These are phyloP conservation scores for Gerris buenoi DNA, from an alignment of 1,140 invertebrate species.

Conservation along the genomic window DNA sequence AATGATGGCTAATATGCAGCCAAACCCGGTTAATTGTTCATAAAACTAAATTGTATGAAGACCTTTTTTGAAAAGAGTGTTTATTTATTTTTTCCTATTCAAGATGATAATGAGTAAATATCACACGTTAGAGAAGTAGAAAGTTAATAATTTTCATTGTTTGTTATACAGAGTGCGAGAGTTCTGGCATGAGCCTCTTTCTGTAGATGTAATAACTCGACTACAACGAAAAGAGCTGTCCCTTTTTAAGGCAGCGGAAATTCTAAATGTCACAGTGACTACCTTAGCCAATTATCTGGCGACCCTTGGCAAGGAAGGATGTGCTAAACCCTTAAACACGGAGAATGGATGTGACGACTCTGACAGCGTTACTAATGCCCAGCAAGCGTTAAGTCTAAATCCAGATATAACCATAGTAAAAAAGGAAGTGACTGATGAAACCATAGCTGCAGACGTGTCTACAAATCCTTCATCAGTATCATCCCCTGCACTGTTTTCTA, in stretches of 20 bases:
- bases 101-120: too few species aligned
- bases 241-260: constrained; percentile 50
- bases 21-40: too few species aligned
- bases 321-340: constrained; percentile 6
- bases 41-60: too few species aligned
- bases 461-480: not conserved
- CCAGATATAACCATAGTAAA: constrained; percentile 46
- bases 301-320: constrained; percentile 33
- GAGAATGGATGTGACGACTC: constrained; percentile 33
- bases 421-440: constrained; percentile 30
- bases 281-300: constrained; percentile 53
- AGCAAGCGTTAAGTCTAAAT: constrained; percentile 38
- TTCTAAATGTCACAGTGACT: constrained; percentile 53
- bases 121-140: too few species aligned
- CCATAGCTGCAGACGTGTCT: not conserved
- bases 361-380: constrained; percentile 29
- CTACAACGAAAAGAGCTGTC: constrained; percentile 53
- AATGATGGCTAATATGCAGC: too few species aligned
- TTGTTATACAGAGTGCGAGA: constrained; percentile 48
- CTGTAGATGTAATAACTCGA: constrained; percentile 49
- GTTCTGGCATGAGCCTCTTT: constrained; percentile 58
- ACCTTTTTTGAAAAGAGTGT: too few species aligned
- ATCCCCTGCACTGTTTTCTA: too few species aligned
- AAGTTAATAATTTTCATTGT: too few species aligned
- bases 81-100: too few species aligned